These are phyloP conservation scores for Okamejei kenojei DNA, from an alignment of 2,797 vertebrate species.

Conservation along the genomic window DNA sequence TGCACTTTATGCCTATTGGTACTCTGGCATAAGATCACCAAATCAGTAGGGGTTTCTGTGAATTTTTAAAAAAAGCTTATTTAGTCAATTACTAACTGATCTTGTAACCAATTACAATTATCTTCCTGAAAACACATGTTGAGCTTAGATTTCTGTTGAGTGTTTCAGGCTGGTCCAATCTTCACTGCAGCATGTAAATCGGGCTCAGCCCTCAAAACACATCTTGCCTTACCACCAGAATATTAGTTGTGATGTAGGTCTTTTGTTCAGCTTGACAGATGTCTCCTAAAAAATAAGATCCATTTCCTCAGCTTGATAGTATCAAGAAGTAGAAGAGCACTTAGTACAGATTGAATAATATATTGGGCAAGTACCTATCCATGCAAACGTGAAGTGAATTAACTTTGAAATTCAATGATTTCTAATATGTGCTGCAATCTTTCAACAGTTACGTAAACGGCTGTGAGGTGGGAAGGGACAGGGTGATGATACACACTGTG, in stretches of 20 bases:
- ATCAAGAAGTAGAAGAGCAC: neutral
- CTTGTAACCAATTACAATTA: neutral
- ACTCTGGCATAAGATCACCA: neutral
- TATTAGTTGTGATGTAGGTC: too few species aligned
- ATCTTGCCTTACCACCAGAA: neutral
- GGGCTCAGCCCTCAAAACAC: too few species aligned
- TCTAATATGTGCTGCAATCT: neutral
- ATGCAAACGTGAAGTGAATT: neutral
- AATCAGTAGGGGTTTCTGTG: neutral
- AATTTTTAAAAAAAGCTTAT: neutral
- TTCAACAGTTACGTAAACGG: neutral
- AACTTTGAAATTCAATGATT: neutral
- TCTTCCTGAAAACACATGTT: neutral
- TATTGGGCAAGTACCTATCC: neutral
- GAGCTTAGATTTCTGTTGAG: neutral
- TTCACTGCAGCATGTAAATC: neutral
- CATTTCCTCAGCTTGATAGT: neutral
- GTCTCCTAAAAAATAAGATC: neutral
- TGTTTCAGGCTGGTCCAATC: neutral
- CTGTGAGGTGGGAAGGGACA: too few species aligned
- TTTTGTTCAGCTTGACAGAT: neutral
- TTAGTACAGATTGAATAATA: neutral
- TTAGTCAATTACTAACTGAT: neutral
- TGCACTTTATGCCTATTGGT: neutral
- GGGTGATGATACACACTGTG: neutral